These are phyloP conservation scores for Volucella bombylans DNA, from an alignment of 2,888 invertebrate species.

Conservation along the genomic window DNA sequence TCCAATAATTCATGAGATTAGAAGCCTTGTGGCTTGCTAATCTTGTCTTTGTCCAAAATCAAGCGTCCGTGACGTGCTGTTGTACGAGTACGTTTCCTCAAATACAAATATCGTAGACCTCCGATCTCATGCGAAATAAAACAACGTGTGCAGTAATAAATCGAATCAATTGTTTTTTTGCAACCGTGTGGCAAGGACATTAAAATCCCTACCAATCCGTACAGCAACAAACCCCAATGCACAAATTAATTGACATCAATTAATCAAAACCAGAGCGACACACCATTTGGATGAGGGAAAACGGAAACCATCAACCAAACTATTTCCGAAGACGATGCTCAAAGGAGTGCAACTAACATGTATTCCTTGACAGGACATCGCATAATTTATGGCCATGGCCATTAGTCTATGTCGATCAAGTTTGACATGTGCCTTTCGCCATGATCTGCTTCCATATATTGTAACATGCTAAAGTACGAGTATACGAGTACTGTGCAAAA, in stretches of 20 bases:
- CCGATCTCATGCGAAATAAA: constrained; percentile 24
- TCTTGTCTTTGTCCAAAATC: constrained; percentile 44
- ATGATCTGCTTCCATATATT: constrained; percentile 41
- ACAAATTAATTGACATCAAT: constrained; percentile 69
- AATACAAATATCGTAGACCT: constrained; percentile 20
- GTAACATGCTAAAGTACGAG: constrained; percentile 75
- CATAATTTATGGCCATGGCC: constrained; percentile 70
- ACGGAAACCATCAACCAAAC: constrained; percentile 6
- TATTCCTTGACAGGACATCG: constrained; percentile 58
- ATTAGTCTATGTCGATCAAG: constrained; percentile 71
- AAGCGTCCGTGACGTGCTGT: constrained; percentile 57
- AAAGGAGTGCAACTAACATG: constrained; percentile 22
- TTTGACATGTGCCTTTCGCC: constrained; percentile 71
- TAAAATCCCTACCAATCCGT: constrained; percentile 41
- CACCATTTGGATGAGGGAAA: constrained; percentile 30
- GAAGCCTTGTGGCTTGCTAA: constrained; percentile 5
- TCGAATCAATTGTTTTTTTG: constrained; percentile 1
- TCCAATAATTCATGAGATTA: too few species aligned
- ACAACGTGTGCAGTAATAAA: constrained; percentile 18
- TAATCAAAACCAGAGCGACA: constrained; percentile 66
- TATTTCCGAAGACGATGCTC: constrained; percentile 13
- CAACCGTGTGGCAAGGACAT: constrained; percentile 13
- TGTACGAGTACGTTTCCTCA: constrained; percentile 33
- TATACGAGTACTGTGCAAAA: constrained; percentile 48
- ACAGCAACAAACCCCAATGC: constrained; percentile 61